Conservation (phyloP, 2,888 invertebrate genomes). For the Troides helena region DNA sequence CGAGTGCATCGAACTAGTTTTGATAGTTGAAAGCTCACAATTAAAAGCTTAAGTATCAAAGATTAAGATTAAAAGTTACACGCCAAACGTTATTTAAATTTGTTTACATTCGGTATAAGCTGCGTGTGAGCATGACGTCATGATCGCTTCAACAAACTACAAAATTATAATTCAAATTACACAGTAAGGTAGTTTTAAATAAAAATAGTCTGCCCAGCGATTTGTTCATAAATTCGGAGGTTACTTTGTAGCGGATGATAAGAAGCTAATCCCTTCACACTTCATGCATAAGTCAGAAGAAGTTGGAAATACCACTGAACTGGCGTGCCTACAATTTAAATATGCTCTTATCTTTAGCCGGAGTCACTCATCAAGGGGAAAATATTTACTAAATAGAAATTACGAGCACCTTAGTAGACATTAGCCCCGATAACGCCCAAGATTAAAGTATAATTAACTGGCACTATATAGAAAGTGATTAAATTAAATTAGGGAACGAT, state of each 20-base stretch:
- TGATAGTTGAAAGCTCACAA: slow-evolving; percentile 34
- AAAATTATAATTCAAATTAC: slow-evolving; percentile 29
- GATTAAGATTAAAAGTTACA: slow-evolving; percentile 33
- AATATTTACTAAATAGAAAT: slow-evolving; percentile 73
- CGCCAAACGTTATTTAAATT: slow-evolving; percentile 35
- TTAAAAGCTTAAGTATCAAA: slow-evolving; percentile 37
- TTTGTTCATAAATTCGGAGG: slow-evolving; percentile 42
- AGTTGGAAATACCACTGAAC: slow-evolving; percentile 32
- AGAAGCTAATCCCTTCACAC: slow-evolving; percentile 49
- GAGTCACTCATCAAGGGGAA: slow-evolving; percentile 59
- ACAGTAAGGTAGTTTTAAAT: slow-evolving; percentile 20
- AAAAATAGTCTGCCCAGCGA: slow-evolving; percentile 27
- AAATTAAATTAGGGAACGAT: slow-evolving; percentile 50
- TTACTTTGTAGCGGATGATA: slow-evolving; percentile 34
- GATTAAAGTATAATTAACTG: slow-evolving; percentile 70
- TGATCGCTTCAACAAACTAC: slow-evolving; percentile 14
- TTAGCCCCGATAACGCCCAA: slow-evolving; percentile 56
- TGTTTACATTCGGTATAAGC: slow-evolving; percentile 41
- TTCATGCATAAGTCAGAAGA: slow-evolving; percentile 38
- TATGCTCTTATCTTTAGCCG: slow-evolving; percentile 52
- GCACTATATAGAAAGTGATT: slow-evolving; percentile 55
- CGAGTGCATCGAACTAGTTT: slow-evolving; percentile 21
- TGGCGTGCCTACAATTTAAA: slow-evolving; percentile 53
- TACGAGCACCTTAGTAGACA: slow-evolving; percentile 53
- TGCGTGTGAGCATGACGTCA: slow-evolving; percentile 39